These are phyloP conservation scores for Ictalurus punctatus DNA, from an alignment of 2,113 vertebrate species.

Conservation along the genomic window DNA sequence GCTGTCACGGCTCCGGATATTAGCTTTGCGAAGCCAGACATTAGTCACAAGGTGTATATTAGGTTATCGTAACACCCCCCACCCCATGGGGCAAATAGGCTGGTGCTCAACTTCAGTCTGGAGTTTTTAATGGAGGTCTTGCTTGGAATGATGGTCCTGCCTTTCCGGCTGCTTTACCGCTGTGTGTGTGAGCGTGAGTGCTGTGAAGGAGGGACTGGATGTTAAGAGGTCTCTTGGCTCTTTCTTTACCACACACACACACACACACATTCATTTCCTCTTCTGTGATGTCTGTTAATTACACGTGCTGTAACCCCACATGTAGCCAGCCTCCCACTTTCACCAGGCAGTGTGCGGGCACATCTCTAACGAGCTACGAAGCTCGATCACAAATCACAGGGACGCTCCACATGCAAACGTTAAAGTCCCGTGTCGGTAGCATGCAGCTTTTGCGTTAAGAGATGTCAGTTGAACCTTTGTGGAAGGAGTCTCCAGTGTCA, in stretches of 20 bases:
- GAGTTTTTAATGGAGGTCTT: conserved; percentile 2
- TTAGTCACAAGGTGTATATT: conserved; percentile 13
- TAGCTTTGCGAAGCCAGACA: conserved; percentile 31
- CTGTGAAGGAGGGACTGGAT: background rate
- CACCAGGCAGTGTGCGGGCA: background rate
- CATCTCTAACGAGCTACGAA: no score
- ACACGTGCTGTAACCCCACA: background rate
- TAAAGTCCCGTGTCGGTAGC: background rate
- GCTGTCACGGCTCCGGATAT: conserved; percentile 33
- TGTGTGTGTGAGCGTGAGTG: background rate
- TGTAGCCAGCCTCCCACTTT: background rate
- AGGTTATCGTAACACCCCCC: conserved; percentile 1
- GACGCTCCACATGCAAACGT: background rate
- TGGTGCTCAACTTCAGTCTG: conserved; percentile 22
- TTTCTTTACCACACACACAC: background rate
- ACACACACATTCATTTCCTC: background rate
- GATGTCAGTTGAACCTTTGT: background rate
- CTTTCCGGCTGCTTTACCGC: background rate
- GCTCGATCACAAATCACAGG: no score
- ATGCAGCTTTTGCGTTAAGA: background rate
- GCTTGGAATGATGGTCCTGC: conserved; percentile 4
- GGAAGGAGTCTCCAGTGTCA: background rate
- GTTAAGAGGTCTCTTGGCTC: conserved; percentile 9
- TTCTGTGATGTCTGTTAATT: background rate
- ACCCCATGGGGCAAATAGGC: background rate